Evolutionary conservation across 2,888 invertebrate genomes (phyloP).

Genomic region (Machimus atricapillus): DNA sequence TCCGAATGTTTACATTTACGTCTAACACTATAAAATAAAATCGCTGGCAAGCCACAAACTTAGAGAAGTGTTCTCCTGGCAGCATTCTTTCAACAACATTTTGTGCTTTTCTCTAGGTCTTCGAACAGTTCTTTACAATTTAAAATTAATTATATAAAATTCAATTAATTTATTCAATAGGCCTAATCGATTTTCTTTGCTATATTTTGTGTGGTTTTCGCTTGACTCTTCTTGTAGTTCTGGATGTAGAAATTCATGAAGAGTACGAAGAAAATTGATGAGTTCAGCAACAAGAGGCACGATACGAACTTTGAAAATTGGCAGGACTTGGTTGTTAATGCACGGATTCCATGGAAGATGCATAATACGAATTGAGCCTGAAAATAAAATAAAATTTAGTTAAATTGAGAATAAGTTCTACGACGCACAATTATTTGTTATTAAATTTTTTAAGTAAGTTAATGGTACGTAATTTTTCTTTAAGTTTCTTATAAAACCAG

Average conservation of each 20-base stretch:
- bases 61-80: neutral
- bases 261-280: constrained; percentile 86
- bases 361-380: constrained; percentile 63
- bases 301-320: constrained; percentile 70
- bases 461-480: neutral
- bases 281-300: constrained; percentile 76
- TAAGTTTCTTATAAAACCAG: neutral
- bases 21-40: constrained; percentile 13
- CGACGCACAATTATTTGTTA: neutral
- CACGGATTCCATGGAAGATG: constrained; percentile 59
- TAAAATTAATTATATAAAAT: neutral
- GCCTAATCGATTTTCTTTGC: constrained; percentile 43
- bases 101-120: neutral
- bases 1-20: neutral
- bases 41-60: constrained; percentile 16
- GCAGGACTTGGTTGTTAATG: constrained; percentile 59
- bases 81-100: neutral
- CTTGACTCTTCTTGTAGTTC: constrained; percentile 69
- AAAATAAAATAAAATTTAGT: constrained; percentile 46
- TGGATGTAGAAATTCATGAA: constrained; percentile 92
- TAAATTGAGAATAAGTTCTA: neutral
- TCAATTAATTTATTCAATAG: neutral
- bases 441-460: neutral
- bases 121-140: neutral
- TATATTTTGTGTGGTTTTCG: neutral